These are phyloP conservation scores for Micromys minutus DNA, from an alignment of 2,113 vertebrate species.

Conservation along the genomic window DNA sequence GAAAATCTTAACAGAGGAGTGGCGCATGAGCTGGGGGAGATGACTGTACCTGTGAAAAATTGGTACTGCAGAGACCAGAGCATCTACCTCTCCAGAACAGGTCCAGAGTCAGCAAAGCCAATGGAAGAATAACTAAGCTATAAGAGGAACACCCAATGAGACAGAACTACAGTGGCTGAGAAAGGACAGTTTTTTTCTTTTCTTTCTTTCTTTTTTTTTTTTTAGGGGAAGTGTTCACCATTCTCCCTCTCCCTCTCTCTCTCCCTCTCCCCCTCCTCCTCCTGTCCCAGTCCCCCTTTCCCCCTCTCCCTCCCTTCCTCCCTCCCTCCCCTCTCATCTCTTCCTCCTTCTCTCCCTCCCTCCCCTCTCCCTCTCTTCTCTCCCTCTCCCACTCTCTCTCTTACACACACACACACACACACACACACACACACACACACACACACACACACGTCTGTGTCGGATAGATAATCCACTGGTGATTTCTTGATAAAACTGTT, in stretches of 20 bases:
- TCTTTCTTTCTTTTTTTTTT: too few relatives aligned
- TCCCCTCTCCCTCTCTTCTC: too few relatives aligned
- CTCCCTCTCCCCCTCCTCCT: too few relatives aligned
- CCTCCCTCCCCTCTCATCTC: too few relatives aligned
- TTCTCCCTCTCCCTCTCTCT: too few relatives aligned
- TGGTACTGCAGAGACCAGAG: too few relatives aligned
- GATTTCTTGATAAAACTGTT: not conserved
- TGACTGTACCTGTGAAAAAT: not conserved
- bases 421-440: not conserved
- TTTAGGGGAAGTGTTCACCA: not conserved
- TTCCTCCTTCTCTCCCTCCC: too few relatives aligned
- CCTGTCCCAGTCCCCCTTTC: too few relatives aligned
- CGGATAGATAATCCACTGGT: not conserved
- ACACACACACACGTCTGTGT: not conserved
- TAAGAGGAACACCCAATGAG: not conserved
- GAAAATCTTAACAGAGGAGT: not conserved
- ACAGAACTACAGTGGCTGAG: not conserved
- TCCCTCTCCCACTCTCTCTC: too few relatives aligned
- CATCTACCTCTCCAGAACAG: not conserved
- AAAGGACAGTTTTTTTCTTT: not conserved
- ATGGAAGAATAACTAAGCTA: not conserved
- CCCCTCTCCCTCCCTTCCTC: too few relatives aligned
- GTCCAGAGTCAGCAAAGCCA: not conserved
- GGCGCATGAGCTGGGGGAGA: not conserved
- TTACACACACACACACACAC: not conserved